Base-by-base conservation (phyloP, 2,888 invertebrate genomes). In the Rapana venosa region DNA sequence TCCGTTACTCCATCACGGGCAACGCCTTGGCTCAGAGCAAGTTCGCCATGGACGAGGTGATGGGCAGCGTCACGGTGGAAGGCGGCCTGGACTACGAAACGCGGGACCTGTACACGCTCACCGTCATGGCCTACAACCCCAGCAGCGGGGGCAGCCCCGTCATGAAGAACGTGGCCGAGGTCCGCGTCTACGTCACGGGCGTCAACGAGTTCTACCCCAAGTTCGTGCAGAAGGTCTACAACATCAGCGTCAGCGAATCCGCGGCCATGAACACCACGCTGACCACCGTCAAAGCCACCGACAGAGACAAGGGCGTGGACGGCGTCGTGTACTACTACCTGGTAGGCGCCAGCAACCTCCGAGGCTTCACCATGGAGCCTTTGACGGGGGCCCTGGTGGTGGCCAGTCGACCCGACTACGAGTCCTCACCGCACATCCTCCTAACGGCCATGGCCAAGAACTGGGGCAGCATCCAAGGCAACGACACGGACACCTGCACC, bases 371-470 rank as follows among this genome's bases (percentile, higher is more conserved):
- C 61, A 98, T 99, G 79, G 98, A 98, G 94, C 93, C 93, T 0
- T 97, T 98, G 94, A 98, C 98, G 0, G 99, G 99, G 0, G 97
- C 97, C 0, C 98, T 99, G 91, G 97, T 97, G 92, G 98, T 99
- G 0, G 97, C 98, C 0, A 97, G 93, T 98, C 91, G 97, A 97
- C 95, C 97, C 98, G 96, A 94, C 91, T 94, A 94, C 81, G 96
- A 95, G 90, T 94, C 94, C 0, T 93, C 94, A 0, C 94, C 94
- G 13, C 66, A 90, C 56, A 93, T 95, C 17, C 91, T 91, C 13
- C 96, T 99, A 20, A 98, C 98, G 0, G 98, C 99, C 0, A 97
- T 99, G 97, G 99, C 99, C 0, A 99, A 99, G 96, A 99, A 99
- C 95, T 97, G 97, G 87, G 99, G 99, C 26, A 98, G 98, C 32